A percentile compares a stretch with the other conserved stretches of the same genome.
Conservation (phyloP, 37 sponge, comb jelly and placozoan species). For the Bolinopsis microptera region DNA sequence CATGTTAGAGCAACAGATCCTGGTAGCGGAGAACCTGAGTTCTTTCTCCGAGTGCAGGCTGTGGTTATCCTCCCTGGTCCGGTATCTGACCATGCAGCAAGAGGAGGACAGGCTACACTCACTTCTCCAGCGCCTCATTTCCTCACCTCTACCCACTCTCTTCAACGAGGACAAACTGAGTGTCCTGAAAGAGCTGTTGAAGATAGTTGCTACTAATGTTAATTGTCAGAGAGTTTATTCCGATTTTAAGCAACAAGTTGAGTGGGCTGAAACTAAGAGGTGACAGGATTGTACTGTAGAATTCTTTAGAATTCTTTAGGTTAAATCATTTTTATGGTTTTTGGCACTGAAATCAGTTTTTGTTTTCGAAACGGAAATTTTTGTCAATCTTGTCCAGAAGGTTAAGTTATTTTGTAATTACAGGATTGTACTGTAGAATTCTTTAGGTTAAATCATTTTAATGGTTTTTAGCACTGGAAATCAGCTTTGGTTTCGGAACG, state of each 20-base stretch:
- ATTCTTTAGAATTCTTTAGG: background rate
- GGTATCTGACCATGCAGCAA: slow-evolving; percentile 70
- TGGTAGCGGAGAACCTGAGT: slow-evolving; percentile 44
- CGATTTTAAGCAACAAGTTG: slow-evolving; percentile 73
- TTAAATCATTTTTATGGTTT: background rate
- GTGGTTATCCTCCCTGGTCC: slow-evolving; percentile 76
- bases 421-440: too few species aligned
- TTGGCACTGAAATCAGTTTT: too few species aligned
- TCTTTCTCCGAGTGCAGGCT: slow-evolving; percentile 74
- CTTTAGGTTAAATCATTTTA: too few species aligned
- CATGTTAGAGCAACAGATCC: slow-evolving; percentile 73
- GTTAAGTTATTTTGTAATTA: too few species aligned
- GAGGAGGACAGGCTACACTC: slow-evolving; percentile 71
- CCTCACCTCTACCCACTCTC: slow-evolving; percentile 50
- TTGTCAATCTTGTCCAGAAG: too few species aligned
- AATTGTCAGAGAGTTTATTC: slow-evolving; percentile 77
- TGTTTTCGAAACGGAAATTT: too few species aligned
- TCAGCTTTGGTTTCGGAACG: too few species aligned
- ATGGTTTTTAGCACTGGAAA: too few species aligned
- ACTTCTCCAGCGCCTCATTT: slow-evolving; percentile 67
- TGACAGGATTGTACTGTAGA: background rate
- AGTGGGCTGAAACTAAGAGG: slow-evolving; percentile 59
- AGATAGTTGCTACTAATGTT: slow-evolving; percentile 69
- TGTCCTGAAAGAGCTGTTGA: slow-evolving; percentile 69
- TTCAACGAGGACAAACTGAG: slow-evolving; percentile 67